These are phyloP conservation scores for Scaptomyza flava DNA, from an alignment of 2,888 invertebrate genomes.

Conservation along the genomic window DNA sequence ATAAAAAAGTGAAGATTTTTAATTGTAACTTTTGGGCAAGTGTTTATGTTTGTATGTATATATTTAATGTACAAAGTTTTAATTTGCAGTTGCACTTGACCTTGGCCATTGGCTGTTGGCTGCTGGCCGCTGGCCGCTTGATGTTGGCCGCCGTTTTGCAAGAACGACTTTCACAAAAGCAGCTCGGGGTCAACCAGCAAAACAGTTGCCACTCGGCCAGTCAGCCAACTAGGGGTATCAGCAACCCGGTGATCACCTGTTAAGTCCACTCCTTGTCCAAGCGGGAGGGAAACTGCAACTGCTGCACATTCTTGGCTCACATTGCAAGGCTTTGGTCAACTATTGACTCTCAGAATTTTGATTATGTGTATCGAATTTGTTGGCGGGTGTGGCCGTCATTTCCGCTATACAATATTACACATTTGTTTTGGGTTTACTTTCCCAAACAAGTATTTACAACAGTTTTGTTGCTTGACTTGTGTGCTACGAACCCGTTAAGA, in stretches of 20 bases:
- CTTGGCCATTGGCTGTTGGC: conserved; percentile 48
- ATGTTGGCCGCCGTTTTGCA: conserved; percentile 66
- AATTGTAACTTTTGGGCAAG: conserved; percentile 30
- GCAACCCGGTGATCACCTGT: conserved; percentile 37
- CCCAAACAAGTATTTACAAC: conserved; percentile 18
- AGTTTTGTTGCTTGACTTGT: no score
- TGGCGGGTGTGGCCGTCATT: conserved; percentile 14
- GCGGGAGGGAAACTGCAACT: conserved; percentile 50
- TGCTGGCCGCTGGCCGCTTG: conserved; percentile 29
- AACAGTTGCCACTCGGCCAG: conserved; percentile 4
- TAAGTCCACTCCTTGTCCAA: conserved; percentile 48
- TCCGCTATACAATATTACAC: conserved; percentile 14
- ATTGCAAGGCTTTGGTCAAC: conserved; percentile 53
- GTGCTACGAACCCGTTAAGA: conserved; percentile 6
- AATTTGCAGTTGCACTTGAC: conserved; percentile 81
- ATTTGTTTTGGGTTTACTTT: conserved; percentile 19
- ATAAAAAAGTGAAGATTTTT: conserved; percentile 54
- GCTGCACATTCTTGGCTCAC: conserved; percentile 53
- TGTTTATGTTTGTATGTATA: neutral
- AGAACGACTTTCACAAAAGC: conserved; percentile 80
- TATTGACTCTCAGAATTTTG: neutral
- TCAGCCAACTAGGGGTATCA: conserved; percentile 3
- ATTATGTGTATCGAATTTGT: conserved; percentile 3
- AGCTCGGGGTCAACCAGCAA: conserved; percentile 48
- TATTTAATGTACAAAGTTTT: conserved; percentile 24